Evolutionary conservation across 2,113 vertebrate genomes (phyloP).

Genomic region (Suncus etruscus): DNA sequence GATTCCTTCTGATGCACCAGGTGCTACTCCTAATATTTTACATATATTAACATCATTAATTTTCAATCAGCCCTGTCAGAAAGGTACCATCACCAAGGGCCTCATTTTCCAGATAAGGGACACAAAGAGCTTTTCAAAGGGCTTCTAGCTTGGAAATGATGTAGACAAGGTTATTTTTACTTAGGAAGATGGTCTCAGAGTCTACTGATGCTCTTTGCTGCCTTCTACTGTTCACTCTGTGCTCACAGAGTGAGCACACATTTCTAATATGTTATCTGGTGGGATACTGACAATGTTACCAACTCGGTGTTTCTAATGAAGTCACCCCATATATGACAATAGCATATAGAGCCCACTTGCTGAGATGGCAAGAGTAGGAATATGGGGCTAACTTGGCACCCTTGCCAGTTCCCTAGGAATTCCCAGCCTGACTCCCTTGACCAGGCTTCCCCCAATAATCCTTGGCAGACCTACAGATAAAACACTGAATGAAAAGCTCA

Average conservation of each 20-base stretch:
- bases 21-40: too few species aligned
- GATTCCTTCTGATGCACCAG: neutral
- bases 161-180: conserved; percentile 1
- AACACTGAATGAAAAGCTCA: neutral
- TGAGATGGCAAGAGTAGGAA: neutral
- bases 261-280: neutral
- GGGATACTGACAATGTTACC: neutral
- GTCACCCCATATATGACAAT: neutral
- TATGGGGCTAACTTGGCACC: neutral
- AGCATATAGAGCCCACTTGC: neutral
- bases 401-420: neutral
- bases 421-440: neutral
- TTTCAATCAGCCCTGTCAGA: too few species aligned
- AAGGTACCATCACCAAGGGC: too few species aligned
- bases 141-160: neutral
- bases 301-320: conserved; percentile 9
- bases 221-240: neutral
- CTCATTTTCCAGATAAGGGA: neutral
- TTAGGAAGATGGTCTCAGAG: neutral
- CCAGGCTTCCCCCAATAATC: neutral
- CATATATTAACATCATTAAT: too few species aligned
- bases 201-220: neutral
- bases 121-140: neutral
- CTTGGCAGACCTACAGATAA: neutral
- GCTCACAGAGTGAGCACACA: neutral